Evolutionary conservation across 2,113 vertebrate species (phyloP).

Genomic region (Cygnus atratus): DNA sequence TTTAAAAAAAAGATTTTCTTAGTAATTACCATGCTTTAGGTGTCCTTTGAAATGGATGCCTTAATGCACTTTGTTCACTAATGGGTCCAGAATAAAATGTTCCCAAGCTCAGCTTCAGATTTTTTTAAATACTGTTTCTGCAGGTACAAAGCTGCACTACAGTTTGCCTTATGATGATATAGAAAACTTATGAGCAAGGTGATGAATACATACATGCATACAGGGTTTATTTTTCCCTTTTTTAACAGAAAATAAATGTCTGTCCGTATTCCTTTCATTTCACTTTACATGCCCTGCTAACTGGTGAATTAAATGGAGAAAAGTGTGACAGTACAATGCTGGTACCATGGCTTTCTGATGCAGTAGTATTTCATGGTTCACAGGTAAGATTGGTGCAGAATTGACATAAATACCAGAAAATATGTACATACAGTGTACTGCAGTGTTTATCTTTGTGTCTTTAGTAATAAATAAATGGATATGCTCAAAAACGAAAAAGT

Average conservation of each 20-base stretch:
- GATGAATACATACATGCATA: conserved; percentile 17
- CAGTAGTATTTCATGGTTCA: conserved; percentile 13
- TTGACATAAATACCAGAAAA: conserved; percentile 49
- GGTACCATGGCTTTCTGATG: conserved; percentile 35
- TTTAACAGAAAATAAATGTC: conserved; percentile 37
- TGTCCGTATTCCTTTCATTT: not conserved
- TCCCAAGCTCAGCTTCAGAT: conserved; percentile 60
- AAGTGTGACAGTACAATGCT: conserved; percentile 24
- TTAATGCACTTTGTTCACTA: conserved; percentile 77
- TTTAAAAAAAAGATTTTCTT: conserved; percentile 46
- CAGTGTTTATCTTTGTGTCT: conserved; percentile 37
- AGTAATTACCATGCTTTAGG: conserved; percentile 65
- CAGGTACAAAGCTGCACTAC: conserved; percentile 63
- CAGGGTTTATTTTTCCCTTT: not conserved
- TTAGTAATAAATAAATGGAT: conserved; percentile 33
- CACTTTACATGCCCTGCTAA: conserved; percentile 15
- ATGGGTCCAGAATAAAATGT: conserved; percentile 54
- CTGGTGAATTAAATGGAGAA: conserved; percentile 48
- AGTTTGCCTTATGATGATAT: conserved; percentile 71
- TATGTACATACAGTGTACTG: conserved; percentile 24
- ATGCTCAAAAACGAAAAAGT: not conserved
- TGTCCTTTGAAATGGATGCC: conserved; percentile 68
- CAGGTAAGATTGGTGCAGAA: conserved; percentile 4
- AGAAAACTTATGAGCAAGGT: conserved; percentile 31
- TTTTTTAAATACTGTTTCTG: conserved; percentile 57